Evolutionary conservation across 2,113 vertebrate species (phyloP).

Genomic region (Brachypteracias leptosomus): DNA sequence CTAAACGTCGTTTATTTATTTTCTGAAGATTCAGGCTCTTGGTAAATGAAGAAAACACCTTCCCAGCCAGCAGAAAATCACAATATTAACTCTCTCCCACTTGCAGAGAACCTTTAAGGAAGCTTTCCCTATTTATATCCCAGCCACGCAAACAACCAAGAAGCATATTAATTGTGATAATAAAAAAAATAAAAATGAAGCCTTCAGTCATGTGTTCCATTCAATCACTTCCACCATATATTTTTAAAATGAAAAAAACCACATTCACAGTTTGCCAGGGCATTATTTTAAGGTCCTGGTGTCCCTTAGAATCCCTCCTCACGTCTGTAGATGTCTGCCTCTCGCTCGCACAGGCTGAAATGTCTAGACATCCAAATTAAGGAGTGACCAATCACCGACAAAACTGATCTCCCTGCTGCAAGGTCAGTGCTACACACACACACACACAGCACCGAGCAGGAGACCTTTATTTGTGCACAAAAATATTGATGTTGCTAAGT

Average conservation of each 20-base stretch:
- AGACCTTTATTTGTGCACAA: constrained; percentile 72
- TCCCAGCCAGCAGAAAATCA: neutral
- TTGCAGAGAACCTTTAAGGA: constrained; percentile 9
- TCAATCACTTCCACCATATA: constrained; percentile 37
- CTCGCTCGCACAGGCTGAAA: constrained; percentile 43
- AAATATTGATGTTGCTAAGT: constrained; percentile 82
- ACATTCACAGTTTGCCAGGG: neutral
- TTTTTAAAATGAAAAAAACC: constrained; percentile 59
- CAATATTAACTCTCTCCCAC: neutral
- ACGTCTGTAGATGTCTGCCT: constrained; percentile 70
- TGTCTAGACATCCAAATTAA: constrained; percentile 78
- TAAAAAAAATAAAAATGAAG: constrained; percentile 49
- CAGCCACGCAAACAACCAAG: neutral
- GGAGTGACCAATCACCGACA: constrained; percentile 62
- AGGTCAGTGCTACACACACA: constrained; percentile 53
- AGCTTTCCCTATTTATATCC: constrained; percentile 28
- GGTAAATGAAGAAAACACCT: neutral
- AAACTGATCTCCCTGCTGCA: constrained; percentile 34
- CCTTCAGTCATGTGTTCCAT: constrained; percentile 27
- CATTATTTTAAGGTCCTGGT: constrained; percentile 57
- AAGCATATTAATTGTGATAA: constrained; percentile 46
- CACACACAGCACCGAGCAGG: neutral
- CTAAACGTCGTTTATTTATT: neutral
- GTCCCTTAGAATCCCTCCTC: constrained; percentile 69
- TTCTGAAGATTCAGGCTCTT: neutral